Evolutionary conservation across 2,888 invertebrate species (phyloP), one percentile per base, ranked within the genome.

Genomic region (Leuctra nigra): DNA sequence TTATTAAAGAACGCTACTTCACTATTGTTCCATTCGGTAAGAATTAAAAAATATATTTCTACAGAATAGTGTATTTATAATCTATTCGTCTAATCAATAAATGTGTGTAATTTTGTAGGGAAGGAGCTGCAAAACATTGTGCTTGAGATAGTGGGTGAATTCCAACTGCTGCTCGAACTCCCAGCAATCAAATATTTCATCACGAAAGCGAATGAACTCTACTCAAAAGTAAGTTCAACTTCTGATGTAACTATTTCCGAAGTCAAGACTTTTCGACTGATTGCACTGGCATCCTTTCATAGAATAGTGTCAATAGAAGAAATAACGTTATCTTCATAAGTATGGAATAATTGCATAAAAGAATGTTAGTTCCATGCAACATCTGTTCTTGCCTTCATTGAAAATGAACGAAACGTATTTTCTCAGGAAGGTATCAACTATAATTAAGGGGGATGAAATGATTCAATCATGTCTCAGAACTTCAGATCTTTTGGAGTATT

Each of bases 1-100:
- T 86, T 59, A 64, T 86, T 4, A 79, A 79, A 63, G 82, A 84
- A 55, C 82, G 82, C 64, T 84, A 84, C 65, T 79, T 84, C 58
- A 77, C 79, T 46, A 71, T 81, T 59, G 79, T 86, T 24, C 85
- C 85, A 1, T 86, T 85, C 64, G 83, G 83, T 7, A 79, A 79
- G 65, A 29, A 16, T n/a, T 13, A 22, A 35, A 25, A 20, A 24
- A 18, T 29, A 18, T 41, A 38, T 20, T 3, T 23, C 13, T 24
- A 14, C 13, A 39, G 7, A 52, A 52, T 13, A 9, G 4, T 33
- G 23, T 3, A 53, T 11, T 18, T 11, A 29, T 29, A 29, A 7
- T 29, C 29, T 7, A 6, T 6, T 6, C 11, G 11, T 11, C 11
- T 7, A 29, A 6, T 29, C 29, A 29, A n/a, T 29, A 11, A 7